Evolutionary conservation across 2,888 invertebrate species (phyloP).

Genomic region (Ennomos quercinarius): DNA sequence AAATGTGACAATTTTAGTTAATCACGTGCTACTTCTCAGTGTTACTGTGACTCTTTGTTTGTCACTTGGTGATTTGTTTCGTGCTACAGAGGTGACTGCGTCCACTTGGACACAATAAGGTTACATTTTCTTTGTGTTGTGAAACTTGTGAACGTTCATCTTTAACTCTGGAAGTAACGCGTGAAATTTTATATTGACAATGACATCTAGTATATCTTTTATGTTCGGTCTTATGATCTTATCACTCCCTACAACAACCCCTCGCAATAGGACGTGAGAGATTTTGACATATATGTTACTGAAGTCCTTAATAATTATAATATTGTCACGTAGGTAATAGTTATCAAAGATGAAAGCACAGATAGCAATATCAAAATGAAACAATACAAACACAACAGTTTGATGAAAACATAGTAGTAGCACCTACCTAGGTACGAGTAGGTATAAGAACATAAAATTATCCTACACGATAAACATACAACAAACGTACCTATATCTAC

Average conservation of each 20-base stretch:
- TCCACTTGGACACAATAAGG: conserved; percentile 53
- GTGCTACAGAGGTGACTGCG: conserved; percentile 47
- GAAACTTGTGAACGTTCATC: conserved; percentile 50
- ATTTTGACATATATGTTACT: conserved; percentile 11
- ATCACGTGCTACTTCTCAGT: conserved; percentile 66
- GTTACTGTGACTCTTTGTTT: conserved; percentile 67
- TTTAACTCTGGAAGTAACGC: conserved; percentile 61
- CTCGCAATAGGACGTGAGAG: conserved; percentile 10
- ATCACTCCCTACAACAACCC: conserved; percentile 40
- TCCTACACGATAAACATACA: no score
- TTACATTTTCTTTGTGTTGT: conserved; percentile 72
- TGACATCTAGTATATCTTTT: conserved; percentile 53
- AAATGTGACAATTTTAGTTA: conserved; percentile 70
- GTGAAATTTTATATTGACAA: conserved; percentile 46
- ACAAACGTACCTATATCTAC: no score
- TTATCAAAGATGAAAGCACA: no score
- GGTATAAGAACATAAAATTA: no score
- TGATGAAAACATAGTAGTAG: no score
- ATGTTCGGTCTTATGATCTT: conserved; percentile 58
- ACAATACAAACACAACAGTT: no score
- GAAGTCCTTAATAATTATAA: conserved; percentile 24
- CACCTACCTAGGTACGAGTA: no score
- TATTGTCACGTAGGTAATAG: conserved; percentile 12
- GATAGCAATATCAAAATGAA: no score
- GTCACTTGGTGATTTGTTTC: conserved; percentile 59